Base-by-base conservation (phyloP, 2,797 vertebrate species). In the Microtus obscurus region DNA sequence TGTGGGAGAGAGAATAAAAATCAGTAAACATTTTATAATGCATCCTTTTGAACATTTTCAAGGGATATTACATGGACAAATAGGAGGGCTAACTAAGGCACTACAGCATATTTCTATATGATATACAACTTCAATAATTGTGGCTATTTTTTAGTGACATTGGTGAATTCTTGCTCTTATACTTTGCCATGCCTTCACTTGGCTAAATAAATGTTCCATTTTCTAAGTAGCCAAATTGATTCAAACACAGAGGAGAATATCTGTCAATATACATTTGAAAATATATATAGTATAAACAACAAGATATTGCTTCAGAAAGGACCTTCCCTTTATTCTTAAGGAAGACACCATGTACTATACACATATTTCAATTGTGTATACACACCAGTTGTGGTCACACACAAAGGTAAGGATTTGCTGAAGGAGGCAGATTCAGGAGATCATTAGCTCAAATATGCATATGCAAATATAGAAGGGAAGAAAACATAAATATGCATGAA, bases 281-380 rank as follows among this genome's bases (percentile, higher is more conserved):
- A 45, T 93, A 93, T 67, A 61, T 67, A 61, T 90, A 88, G 9
- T 11, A 79, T n/a, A 92, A 95, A 14, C 43, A 94, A 87, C 4
- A 82, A 6, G 37, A 63, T 95, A 82, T 89, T 90, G 21, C 88
- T 94, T 76, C 95, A 86, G 48, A 92, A 92, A 82, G 8, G 85
- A 90, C 31, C 43, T 95, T 95, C 79, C 21, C 85, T 90, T 17
- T 90, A n/a, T 93, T 96, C 94, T 91, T 53, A 95, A 97, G 61
- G 77, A 80, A 96, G 71, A 37, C 45, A 87, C 6, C 78, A 48
- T 63, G 16, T 76, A 87, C 19, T 65, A 88, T 73, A 25, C 51
- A 92, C 40, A 23, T 74, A 90, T 91, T 93, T 97, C 37, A 90
- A 79, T 90, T 63, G 82, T 31, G 31, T 5, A 9, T 71, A 89